Percentiles rank a stretch among this genome's conserved stretches.
Conservation (phyloP, 1,140 invertebrate genomes). For the Drosophila yakuba region DNA sequence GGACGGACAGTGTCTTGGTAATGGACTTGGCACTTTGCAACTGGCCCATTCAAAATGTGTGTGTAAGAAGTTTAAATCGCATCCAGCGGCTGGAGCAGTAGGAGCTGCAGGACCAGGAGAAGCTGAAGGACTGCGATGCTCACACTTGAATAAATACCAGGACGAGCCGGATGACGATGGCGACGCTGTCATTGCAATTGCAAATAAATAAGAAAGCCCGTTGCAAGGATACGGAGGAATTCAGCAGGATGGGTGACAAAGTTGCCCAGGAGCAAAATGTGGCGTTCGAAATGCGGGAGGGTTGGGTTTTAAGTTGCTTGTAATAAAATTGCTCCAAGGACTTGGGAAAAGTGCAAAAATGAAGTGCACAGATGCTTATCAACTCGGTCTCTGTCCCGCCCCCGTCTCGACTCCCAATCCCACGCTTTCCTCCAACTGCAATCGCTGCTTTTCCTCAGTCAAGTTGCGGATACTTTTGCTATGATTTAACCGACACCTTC, state of each 20-base stretch:
- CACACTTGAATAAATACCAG: conserved; percentile 79
- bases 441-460: conserved; percentile 20
- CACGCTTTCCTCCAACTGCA: conserved; percentile 15
- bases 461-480: conserved; percentile 57
- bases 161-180: conserved; percentile 66
- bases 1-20: conserved; percentile 54
- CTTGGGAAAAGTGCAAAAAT: conserved; percentile 77
- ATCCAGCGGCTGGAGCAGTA: conserved; percentile 39
- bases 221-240: conserved; percentile 41
- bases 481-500: conserved; percentile 63
- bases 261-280: conserved; percentile 40
- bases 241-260: conserved; percentile 56
- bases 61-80: conserved; percentile 83
- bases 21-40: conserved; percentile 82
- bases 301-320: conserved; percentile 75
- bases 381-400: conserved; percentile 21
- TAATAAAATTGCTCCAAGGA: conserved; percentile 74
- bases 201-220: conserved; percentile 76
- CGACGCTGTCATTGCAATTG: conserved; percentile 75
- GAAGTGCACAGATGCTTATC: conserved; percentile 82
- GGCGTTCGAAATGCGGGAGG: neutral
- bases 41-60: conserved; percentile 79
- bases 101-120: conserved; percentile 11
- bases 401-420: neutral
- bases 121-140: conserved; percentile 52